Percentiles rank a stretch among this genome's conserved stretches.
Evolutionary conservation across 30 jellyfish, hydroid and myxozoan genomes (phyloP).

Genomic region (Aurelia sp.): DNA sequence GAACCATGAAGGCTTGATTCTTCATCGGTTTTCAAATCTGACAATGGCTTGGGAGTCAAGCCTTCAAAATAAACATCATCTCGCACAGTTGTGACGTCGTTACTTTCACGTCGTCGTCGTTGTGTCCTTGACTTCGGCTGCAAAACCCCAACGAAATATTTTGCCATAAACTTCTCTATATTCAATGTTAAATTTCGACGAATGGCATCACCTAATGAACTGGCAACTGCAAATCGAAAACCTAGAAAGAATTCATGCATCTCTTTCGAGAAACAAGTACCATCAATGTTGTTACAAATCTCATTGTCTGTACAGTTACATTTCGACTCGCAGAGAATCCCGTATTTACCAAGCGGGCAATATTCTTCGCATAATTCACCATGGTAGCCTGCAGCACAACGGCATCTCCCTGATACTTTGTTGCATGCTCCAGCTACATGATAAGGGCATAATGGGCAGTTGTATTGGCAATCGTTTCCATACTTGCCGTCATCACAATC

Average conservation of each 20-base stretch:
- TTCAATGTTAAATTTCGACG: slow-evolving; percentile 30
- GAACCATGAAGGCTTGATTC: too few species aligned
- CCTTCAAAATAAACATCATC: background rate
- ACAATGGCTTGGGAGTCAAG: too few species aligned
- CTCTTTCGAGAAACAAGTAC: slow-evolving; percentile 57
- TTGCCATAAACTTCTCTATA: slow-evolving; percentile 63
- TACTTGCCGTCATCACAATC: slow-evolving; percentile 72
- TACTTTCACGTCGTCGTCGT: background rate
- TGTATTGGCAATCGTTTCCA: slow-evolving; percentile 55
- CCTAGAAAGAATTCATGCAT: slow-evolving; percentile 37
- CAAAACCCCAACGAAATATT: slow-evolving; percentile 35
- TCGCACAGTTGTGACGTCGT: background rate
- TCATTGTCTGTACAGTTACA: slow-evolving; percentile 65
- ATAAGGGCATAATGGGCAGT: slow-evolving; percentile 61
- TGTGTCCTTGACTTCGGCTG: background rate
- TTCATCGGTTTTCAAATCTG: too few species aligned
- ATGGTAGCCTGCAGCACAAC: slow-evolving; percentile 75
- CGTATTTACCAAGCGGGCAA: slow-evolving; percentile 75
- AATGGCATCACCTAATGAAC: background rate
- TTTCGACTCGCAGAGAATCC: slow-evolving; percentile 42
- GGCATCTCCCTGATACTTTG: slow-evolving; percentile 76
- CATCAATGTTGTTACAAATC: slow-evolving; percentile 79
- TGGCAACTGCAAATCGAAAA: slow-evolving; percentile 23
- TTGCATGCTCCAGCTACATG: slow-evolving; percentile 71
- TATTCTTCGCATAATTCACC: slow-evolving; percentile 69